Evolutionary conservation across 1,140 invertebrate genomes (phyloP), one percentile per base, ranked within the genome.

Genomic region (Zophobas morio): DNA sequence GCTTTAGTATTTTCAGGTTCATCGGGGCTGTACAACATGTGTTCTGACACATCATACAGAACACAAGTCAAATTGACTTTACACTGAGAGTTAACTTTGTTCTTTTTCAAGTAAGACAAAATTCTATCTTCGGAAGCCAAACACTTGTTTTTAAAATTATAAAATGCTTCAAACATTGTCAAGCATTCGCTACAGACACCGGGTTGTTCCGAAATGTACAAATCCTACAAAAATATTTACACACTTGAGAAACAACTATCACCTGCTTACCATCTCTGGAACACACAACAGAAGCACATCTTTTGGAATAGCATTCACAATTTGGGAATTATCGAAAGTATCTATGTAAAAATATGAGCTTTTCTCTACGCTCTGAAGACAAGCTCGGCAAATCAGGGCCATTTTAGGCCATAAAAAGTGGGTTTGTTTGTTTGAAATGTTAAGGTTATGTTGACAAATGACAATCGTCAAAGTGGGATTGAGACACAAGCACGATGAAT

Each of bases 101-200:
- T 72, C 8, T 33, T 35, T 8, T 42, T 66, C 8, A 66, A 42
- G 39, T 72, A 72, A 0, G 42, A 51, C 0, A 36, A 8, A 35
- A 72, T 72, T n/a, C 33, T 72, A 1, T 51, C 51, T 39, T 72
- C 70, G 2, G 51, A 53, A 34, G 46, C 70, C 1, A 72, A 8
- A 72, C 70, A 72, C 20, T 51, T 72, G 47, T 54, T 51, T 72
- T 72, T 72, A 33, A 72, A 72, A 8, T 51, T 72, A 47, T 72
- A 72, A 33, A 72, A 72, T 34, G 2, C 51, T 34, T 54, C 51
- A 2, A 72, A 53, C 51, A 54, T 39, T 1, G 4, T 54, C 8
- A 72, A 20, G 34, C 70, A 72, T 3, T 72, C 70, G 35, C 70
- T 51, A 35, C 70, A 72, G 8, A 72, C 39, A 20, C 46, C 70